phyloP scores from a whole-genome alignment of 2,888 invertebrate genomes.

The Philereme transversata region DNA sequence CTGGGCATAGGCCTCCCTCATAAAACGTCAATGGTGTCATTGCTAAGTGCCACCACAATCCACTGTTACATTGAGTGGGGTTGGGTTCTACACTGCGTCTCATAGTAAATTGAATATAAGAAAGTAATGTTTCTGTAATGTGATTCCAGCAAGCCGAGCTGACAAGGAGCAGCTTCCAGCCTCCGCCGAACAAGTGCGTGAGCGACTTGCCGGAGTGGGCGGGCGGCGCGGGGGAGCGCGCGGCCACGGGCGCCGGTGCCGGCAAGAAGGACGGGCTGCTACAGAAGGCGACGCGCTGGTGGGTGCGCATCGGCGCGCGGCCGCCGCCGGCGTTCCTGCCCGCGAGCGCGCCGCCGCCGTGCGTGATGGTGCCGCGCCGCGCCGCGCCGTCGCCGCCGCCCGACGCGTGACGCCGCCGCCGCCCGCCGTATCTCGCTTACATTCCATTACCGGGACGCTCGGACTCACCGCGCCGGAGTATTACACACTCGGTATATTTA shows the following conservation, averaged over 20 bases:
- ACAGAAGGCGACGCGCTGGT: conserved; percentile 81
- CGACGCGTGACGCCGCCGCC: conserved; percentile 57
- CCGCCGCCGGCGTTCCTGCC: conserved; percentile 37
- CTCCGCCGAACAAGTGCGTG: conserved; percentile 87
- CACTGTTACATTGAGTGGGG: no score
- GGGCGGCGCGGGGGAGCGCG: conserved; percentile 42
- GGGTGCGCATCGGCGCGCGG: conserved; percentile 79
- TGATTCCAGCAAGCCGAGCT: conserved; percentile 85
- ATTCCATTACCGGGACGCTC: conserved; percentile 80
- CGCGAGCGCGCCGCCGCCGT: conserved; percentile 39
- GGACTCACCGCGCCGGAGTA: conserved; percentile 69
- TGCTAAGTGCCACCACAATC: no score
- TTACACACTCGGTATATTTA: conserved; percentile 82
- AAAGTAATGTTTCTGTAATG: neutral
- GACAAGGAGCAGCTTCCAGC: conserved; percentile 86
- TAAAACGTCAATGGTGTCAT: no score
- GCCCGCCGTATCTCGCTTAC: conserved; percentile 77
- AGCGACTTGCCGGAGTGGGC: conserved; percentile 86
- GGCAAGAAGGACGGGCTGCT: conserved; percentile 80
- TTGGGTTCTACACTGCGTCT: no score
- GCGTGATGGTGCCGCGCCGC: conserved; percentile 56
- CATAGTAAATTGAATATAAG: no score
- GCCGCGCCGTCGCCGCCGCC: conserved; percentile 58
- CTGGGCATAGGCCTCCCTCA: no score
- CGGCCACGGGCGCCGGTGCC: conserved; percentile 39